Evolutionary conservation across 1,140 invertebrate genomes (phyloP), one percentile per base, ranked within the genome.

Genomic region (Drosophila nigromelanica): DNA sequence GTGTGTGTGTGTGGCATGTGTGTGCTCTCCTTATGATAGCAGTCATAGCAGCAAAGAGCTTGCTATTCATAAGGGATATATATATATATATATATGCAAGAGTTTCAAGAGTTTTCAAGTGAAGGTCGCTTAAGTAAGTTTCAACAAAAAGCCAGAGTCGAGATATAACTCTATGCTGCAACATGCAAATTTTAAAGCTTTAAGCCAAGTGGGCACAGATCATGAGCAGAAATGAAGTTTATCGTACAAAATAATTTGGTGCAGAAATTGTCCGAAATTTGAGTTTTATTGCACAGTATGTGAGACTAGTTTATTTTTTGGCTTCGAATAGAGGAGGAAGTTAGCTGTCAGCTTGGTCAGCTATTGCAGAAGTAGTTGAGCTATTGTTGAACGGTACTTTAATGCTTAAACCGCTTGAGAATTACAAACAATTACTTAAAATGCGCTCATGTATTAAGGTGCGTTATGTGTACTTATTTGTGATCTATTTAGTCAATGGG

Each of bases 71-170:
- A 70, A 62, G 59, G 48, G 58, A 62, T 39, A 45, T 47, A 69
- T 69, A 69, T 69, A 69, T 69, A 69, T 69, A 62, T 39, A 45
- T 47, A 69, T 69, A 69, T 35, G 66, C 39, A 52, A 45, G 48
- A 62, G 47, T 69, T 69, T 43, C 14, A 62, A 61, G 58, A 37
- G 58, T 60, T 68, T 51, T 61, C 27, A 35, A 35, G 39, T 55
- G 61, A 69, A 69, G 66, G 66, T 69, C 66, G 66, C 56, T 69
- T 69, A 69, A 52, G 66, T 52, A 61, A 61, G 66, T 69, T 69
- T 54, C 10, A 52, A 58, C 55, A 58, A 33, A 69, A 52, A 39
- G 58, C 24, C 48, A 54, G 52, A 62, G 47, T 45, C 58, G 30
- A 69, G 58, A 60, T 68, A 60, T 21, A 54, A 54, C 35, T 61